Evolutionary conservation across 1,140 invertebrate genomes (phyloP).

Genomic region (Sarcophaga bullata): DNA sequence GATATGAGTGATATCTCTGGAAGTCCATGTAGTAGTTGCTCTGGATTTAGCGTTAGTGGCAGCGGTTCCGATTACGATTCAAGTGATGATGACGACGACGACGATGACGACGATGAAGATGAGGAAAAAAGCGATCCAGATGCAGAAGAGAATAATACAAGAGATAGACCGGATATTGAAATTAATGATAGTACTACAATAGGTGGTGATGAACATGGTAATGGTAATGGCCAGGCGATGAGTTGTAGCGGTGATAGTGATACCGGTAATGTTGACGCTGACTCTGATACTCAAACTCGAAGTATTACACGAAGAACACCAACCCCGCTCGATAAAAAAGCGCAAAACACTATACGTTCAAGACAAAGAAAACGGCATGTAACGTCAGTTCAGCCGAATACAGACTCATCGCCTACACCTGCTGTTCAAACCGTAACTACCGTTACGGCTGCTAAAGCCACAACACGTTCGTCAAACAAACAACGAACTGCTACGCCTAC

Average conservation of each 20-base stretch:
- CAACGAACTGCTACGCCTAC: constrained; percentile 29
- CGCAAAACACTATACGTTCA: constrained; percentile 27
- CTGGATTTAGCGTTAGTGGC: constrained; percentile 60
- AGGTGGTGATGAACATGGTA: constrained; percentile 46
- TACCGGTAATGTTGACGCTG: constrained; percentile 13
- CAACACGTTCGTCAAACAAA: constrained; percentile 32
- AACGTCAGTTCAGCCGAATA: constrained; percentile 50
- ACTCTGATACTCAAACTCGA: constrained; percentile 44
- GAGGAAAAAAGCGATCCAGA: constrained; percentile 55
- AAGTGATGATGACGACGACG: constrained; percentile 55
- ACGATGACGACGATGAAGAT: constrained; percentile 54
- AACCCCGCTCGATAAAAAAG: constrained; percentile 49
- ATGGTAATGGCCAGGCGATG: constrained; percentile 35
- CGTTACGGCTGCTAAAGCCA: constrained; percentile 5
- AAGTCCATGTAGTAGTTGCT: constrained; percentile 64
- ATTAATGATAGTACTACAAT: constrained; percentile 43
- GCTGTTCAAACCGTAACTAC: not conserved
- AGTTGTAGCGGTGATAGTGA: constrained; percentile 39
- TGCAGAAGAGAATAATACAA: constrained; percentile 42
- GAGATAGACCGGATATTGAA: constrained; percentile 46
- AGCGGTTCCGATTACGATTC: constrained; percentile 62
- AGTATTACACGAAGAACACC: constrained; percentile 47
- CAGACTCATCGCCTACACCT: constrained; percentile 43
- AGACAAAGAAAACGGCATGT: constrained; percentile 53
- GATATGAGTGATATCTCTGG: constrained; percentile 57